phyloP scores from a whole-genome alignment of 2,113 vertebrate species.

The Spea multiplicata region DNA sequence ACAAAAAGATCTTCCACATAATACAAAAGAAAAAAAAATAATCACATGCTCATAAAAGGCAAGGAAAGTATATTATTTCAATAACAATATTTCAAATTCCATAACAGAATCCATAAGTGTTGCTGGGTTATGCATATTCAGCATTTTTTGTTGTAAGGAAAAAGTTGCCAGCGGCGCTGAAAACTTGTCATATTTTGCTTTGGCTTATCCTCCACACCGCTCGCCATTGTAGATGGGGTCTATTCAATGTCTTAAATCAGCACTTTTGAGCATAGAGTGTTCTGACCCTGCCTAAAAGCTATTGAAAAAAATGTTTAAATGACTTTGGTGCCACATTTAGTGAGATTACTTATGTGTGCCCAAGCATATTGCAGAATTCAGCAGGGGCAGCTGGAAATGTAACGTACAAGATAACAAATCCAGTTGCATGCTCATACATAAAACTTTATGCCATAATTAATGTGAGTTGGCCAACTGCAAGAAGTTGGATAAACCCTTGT shows the following conservation, averaged over 20 bases:
- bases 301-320: constrained; percentile 47
- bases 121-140: constrained; percentile 45
- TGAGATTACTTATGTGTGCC: constrained; percentile 43
- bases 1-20: background rate
- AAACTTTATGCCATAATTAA: too few species aligned
- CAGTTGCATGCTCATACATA: constrained; percentile 1
- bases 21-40: constrained; percentile 25
- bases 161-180: constrained; percentile 42
- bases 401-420: constrained; percentile 37
- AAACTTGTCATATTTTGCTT: constrained; percentile 39
- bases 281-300: constrained; percentile 43
- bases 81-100: constrained; percentile 43
- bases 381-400: constrained; percentile 35
- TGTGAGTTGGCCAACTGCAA: too few species aligned
- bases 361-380: constrained; percentile 39
- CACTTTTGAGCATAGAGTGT: constrained; percentile 43
- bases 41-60: constrained; percentile 25
- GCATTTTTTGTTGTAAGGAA: constrained; percentile 38
- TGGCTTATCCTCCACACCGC: constrained; percentile 39
- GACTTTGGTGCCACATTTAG: constrained; percentile 42
- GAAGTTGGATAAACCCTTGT: too few species aligned
- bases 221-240: constrained; percentile 35
- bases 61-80: constrained; percentile 29
- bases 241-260: constrained; percentile 47
- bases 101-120: constrained; percentile 38